Conservation (phyloP, 2,797 vertebrate genomes). For the Fratercula arctica region DNA sequence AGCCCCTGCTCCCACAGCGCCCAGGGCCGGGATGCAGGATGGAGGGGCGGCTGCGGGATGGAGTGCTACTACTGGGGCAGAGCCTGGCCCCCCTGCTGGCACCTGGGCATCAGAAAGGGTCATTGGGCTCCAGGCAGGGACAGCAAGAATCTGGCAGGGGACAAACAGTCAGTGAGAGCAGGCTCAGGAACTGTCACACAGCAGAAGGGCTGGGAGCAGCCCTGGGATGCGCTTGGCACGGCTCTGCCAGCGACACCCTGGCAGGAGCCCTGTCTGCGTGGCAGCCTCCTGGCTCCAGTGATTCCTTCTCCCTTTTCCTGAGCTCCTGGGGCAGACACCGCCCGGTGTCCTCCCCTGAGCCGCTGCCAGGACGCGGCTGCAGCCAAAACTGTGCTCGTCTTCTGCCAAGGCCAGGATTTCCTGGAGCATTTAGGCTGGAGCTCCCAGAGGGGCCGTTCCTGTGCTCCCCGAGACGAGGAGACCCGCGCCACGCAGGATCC, state of each 20-base stretch:
- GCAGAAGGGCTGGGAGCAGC: neutral
- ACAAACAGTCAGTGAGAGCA: neutral
- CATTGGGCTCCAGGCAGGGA: neutral
- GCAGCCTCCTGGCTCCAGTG: constrained; percentile 2
- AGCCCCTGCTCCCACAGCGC: neutral
- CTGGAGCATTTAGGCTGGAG: neutral
- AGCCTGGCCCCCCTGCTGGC: neutral
- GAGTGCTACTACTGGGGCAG: neutral
- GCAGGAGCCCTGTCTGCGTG: neutral
- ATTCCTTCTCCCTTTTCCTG: neutral
- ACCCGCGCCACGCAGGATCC: accelerated
- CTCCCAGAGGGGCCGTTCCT: neutral
- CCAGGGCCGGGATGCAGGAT: neutral
- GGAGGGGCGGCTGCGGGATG: neutral
- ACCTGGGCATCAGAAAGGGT: neutral
- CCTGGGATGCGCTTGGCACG: neutral
- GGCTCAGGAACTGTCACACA: neutral
- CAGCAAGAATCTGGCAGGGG: neutral
- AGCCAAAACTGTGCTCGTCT: neutral
- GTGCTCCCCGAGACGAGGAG: accelerated
- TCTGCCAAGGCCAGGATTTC: constrained; percentile 1
- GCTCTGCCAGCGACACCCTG: neutral
- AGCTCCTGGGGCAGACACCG: neutral
- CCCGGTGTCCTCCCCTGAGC: neutral
- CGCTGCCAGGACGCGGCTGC: neutral